Evolutionary conservation across 2,797 vertebrate species (phyloP), one percentile per base, ranked within the genome.

Genomic region (Cyclura pinguis): DNA sequence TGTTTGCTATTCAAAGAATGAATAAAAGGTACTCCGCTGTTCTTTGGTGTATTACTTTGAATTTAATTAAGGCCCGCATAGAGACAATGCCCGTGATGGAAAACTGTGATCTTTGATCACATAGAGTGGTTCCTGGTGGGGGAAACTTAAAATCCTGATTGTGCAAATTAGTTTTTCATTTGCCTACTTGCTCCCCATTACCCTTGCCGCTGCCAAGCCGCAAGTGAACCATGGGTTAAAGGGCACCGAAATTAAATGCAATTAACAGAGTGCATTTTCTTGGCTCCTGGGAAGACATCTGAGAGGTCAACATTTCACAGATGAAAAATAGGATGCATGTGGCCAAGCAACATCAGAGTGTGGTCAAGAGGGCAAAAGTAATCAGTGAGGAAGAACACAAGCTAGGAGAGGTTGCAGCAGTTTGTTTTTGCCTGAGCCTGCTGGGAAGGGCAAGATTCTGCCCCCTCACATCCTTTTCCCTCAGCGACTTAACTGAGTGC

Each of bases 1-100:
- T 93, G 95, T 95, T 94, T 96, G 94, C 94, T 95, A 93, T 64
- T 95, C 93, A 93, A 92, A 59, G 86, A 90, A 91, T 93, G 93
- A 94, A 94, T 90, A 92, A 93, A 94, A 88, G 90, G 0, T 92
- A 80, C 72, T 5, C 35, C 42, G 80, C 27, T 0, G 0, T 87
- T 91, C 84, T 92, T 92, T 0, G 0, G 80, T 86, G 89, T 82
- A 88, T 93, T 93, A 90, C 94, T 92, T 91, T 85, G 94, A 87
- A 95, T 95, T 94, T 96, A 96, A 93, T 57, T 0, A 0, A 93
- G 89, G 84, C 78, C 85, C 72, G 55, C 0, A 0, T 3, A 24
- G 1, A 80, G 69, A 18, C 73, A 55, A 38, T 89, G 81, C 22
- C 1, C 78, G 93, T 77, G 92, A 47, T n/a, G n/a, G 86, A 67